Evolutionary conservation across 2,888 invertebrate species (phyloP), one percentile per base, ranked within the genome.

Genomic region (Epistrophe eligans): DNA sequence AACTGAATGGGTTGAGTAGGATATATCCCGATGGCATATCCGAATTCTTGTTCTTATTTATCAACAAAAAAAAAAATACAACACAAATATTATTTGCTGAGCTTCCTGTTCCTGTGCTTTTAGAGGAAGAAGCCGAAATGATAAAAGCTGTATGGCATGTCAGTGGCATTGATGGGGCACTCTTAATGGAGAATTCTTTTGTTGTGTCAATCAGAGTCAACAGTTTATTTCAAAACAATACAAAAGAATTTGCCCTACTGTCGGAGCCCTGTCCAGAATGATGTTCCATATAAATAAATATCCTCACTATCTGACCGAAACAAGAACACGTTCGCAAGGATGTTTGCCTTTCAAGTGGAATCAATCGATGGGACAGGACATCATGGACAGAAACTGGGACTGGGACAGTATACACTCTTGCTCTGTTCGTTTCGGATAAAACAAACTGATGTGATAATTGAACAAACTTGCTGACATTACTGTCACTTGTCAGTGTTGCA

Each of bases 191-290:
- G 45, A 45, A 66, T 72, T 50, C 79, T 83, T 71, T 84, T 84
- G 70, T 79, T 62, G 43, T 84, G 79, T 79, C 84, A 84, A 79
- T 84, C 84, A 84, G 64, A 74, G 84, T 79, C 84, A 84, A 84
- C 79, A 58, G 70, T 79, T 74, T 84, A 83, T 79, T 83, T 73
- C 52, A 52, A 77, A 73, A 83, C 79, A 83, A 50, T 50, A 74
- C 48, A 40, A 74, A 73, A 77, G 72, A 72, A 72, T 83, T 82
- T 58, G 50, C 77, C 67, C 38, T 8, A 55, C 32, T 38, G 40
- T 13, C 17, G 9, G 52, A 48, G 50, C 50, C 72, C 38, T 71
- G 64, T 28, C 71, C 66, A 13, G 17, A 5, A 38, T 48, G 58
- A 67, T 70, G 32, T 67, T 3, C 32, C 24, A 43, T 28, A 13